Percentiles rank a stretch among this genome's conserved stretches.
These are phyloP conservation scores for Eulemur albifrons DNA, from an alignment of 2,797 vertebrate genomes.

Conservation along the genomic window DNA sequence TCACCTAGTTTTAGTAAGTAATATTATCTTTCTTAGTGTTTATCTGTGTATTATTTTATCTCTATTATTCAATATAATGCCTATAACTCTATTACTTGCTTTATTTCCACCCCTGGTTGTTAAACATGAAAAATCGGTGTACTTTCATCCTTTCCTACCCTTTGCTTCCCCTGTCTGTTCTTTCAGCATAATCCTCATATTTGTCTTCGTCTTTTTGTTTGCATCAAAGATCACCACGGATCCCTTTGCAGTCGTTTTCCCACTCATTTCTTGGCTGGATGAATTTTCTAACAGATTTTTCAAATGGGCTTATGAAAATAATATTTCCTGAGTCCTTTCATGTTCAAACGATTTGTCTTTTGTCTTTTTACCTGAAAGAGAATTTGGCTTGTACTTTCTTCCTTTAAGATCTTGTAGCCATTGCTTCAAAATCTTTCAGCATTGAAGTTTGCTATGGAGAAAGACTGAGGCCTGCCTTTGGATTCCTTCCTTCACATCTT, in stretches of 20 bases:
- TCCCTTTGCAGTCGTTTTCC: background rate
- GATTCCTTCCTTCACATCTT: background rate
- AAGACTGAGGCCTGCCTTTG: background rate
- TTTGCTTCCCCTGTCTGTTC: background rate
- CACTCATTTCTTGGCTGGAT: background rate
- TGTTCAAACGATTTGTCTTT: background rate
- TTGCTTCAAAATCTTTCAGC: background rate
- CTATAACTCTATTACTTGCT: background rate
- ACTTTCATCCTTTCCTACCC: background rate
- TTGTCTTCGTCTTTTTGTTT: background rate
- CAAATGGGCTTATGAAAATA: background rate
- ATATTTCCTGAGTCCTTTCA: background rate
- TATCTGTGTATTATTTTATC: background rate
- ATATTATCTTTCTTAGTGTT: background rate
- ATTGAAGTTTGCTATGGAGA: background rate
- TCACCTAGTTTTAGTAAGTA: background rate
- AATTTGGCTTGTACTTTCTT: background rate
- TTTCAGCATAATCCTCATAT: background rate
- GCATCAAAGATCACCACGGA: background rate
- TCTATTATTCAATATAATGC: background rate
- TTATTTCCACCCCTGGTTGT: background rate
- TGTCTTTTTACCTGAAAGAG: background rate
- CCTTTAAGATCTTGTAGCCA: background rate
- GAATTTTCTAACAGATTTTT: background rate
- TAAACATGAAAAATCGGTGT: background rate